phyloP scores from a whole-genome alignment of 2,113 vertebrate genomes.

The Melanostigma gelatinosum region DNA sequence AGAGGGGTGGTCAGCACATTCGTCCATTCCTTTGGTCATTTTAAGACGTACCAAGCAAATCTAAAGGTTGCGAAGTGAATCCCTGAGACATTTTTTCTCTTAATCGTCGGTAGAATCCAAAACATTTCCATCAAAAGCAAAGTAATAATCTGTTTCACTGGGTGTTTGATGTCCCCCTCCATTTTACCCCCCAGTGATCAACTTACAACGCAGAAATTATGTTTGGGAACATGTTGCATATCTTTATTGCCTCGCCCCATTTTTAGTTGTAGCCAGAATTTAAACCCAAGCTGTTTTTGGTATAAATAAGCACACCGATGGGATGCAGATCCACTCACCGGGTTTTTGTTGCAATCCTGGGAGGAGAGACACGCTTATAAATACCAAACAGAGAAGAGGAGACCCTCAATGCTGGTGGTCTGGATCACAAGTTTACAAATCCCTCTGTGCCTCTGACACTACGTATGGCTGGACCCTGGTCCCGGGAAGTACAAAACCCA shows the following conservation, averaged over 20 bases:
- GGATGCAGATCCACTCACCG: slow-evolving; percentile 78
- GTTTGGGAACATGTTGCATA: slow-evolving; percentile 4
- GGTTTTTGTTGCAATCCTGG: slow-evolving; percentile 73
- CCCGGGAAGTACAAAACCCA: slow-evolving; percentile 79
- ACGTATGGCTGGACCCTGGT: slow-evolving; percentile 73
- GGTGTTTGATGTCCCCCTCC: neutral
- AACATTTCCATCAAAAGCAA: slow-evolving; percentile 16
- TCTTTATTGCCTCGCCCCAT: neutral
- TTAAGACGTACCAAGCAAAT: slow-evolving; percentile 42
- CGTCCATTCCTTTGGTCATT: slow-evolving; percentile 50
- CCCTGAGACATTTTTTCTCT: neutral
- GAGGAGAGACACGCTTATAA: slow-evolving; percentile 69
- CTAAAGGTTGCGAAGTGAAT: slow-evolving; percentile 28
- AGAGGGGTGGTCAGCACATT: slow-evolving; percentile 75
- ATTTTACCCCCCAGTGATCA: neutral
- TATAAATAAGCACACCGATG: slow-evolving; percentile 47
- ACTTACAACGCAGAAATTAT: slow-evolving; percentile 14
- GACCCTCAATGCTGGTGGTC: slow-evolving; percentile 60
- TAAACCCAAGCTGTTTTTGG: slow-evolving; percentile 45
- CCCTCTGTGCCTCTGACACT: slow-evolving; percentile 79
- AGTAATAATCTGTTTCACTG: neutral
- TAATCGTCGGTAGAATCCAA: slow-evolving; percentile 4
- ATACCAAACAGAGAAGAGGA: slow-evolving; percentile 65
- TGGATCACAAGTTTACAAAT: slow-evolving; percentile 76
- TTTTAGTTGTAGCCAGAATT: slow-evolving; percentile 21